Evolutionary conservation across 2,888 invertebrate genomes (phyloP), one percentile per base, ranked within the genome.

Genomic region (Pasiphila rectangulata): DNA sequence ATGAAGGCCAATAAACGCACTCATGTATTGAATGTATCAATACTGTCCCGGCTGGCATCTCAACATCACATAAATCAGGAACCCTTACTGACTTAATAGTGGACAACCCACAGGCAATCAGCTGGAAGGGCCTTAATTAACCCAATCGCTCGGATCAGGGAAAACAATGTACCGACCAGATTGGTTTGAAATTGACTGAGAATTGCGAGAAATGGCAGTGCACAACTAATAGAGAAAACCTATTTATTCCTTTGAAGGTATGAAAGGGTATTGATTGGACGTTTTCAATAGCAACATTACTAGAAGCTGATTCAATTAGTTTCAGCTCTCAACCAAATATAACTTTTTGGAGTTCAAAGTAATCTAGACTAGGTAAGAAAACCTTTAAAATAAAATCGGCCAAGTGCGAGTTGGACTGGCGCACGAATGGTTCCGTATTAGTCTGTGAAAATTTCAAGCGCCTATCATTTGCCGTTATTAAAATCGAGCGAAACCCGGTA

Each of bases 21-120:
- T 13, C 13, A 13, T 27, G 12, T 10, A 9, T n/a, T 9, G 17
- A 5, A 6, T 16, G 30, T 9, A 16, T 30, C 30, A 17, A 32
- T 32, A 32, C 19, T 30, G 29, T 36, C 19, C 7, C 7, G 13
- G 23, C 21, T 40, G 36, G 15, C 29, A 29, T 21, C 35, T 40
- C 40, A 44, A 39, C 49, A 40, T 40, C 16, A 24, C 39, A 44
- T 49, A 49, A 40, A 49, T 44, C 40, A 36, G 27, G 15, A 48
- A 41, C 42, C 59, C 54, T 63, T 43, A 42, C 47, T 44, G 58
- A 57, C 57, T 61, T 61, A 64, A 67, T 66, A 64, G 68, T 63
- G 69, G 62, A 70, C 70, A 70, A 63, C 57, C 72, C 65, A 54
- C 67, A 66, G 42, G 61, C 64, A 69, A 72, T 71, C 72, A 70